These are phyloP conservation scores for Meteorus sp. DNA, from an alignment of 1,140 invertebrate genomes.

Conservation along the genomic window DNA sequence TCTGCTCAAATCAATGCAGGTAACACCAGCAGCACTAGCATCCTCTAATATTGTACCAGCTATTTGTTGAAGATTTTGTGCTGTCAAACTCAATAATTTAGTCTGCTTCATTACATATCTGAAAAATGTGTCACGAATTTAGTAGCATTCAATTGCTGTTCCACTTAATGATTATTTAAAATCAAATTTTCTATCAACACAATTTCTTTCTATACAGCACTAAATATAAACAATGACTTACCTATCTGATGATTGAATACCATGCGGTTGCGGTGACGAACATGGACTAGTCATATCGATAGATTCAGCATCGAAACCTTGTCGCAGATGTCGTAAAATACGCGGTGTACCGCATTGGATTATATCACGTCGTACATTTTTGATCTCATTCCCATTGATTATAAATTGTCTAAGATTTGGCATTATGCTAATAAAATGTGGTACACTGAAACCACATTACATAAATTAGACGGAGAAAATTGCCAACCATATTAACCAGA, in stretches of 20 bases:
- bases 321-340: slow-evolving; percentile 78
- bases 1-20: slow-evolving; percentile 77
- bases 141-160: too few species aligned
- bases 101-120: slow-evolving; percentile 76
- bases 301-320: slow-evolving; percentile 60
- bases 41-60: slow-evolving; percentile 72
- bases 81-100: slow-evolving; percentile 68
- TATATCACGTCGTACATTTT: slow-evolving; percentile 75
- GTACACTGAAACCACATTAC: slow-evolving; percentile 64
- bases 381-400: slow-evolving; percentile 84
- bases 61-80: slow-evolving; percentile 66
- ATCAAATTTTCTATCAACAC: too few species aligned
- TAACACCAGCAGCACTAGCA: slow-evolving; percentile 72
- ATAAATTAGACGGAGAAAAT: slow-evolving; percentile 1
- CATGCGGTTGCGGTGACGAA: slow-evolving; percentile 24
- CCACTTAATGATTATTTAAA: too few species aligned
- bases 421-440: slow-evolving; percentile 72
- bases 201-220: slow-evolving; percentile 8
- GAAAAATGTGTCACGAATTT: too few species aligned
- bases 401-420: slow-evolving; percentile 80
- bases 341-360: slow-evolving; percentile 78
- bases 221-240: slow-evolving; percentile 45
- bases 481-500: slow-evolving; percentile 2
- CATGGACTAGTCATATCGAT: slow-evolving; percentile 44
- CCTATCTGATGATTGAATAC: slow-evolving; percentile 67